A percentile compares a stretch with the other conserved stretches of the same genome.
Evolutionary conservation across 1,140 invertebrate species (phyloP).

Genomic region (Agraylea sexmaculata): DNA sequence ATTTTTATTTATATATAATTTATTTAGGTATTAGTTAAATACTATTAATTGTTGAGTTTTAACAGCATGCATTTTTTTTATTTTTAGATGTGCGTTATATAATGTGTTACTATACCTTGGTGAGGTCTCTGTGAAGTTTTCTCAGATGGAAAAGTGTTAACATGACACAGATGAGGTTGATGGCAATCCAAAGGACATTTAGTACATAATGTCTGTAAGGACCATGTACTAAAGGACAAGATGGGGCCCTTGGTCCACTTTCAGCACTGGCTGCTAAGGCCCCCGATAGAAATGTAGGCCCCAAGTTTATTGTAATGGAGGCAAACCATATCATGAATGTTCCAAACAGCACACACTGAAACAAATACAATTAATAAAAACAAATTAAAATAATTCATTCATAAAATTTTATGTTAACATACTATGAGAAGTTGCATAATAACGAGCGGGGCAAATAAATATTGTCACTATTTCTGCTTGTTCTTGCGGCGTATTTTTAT

Average conservation of each 20-base stretch:
- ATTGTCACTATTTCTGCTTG: too few relatives aligned
- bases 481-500: too few relatives aligned
- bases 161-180: conserved; percentile 76
- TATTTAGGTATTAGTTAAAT: too few relatives aligned
- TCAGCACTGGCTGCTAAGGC: conserved; percentile 74
- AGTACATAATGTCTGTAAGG: conserved; percentile 79
- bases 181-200: conserved; percentile 80
- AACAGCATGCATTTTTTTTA: too few relatives aligned
- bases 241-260: conserved; percentile 60
- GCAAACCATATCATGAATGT: conserved; percentile 91
- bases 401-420: background rate
- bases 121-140: conserved; percentile 74
- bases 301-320: conserved; percentile 80
- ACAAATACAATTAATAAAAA: too few relatives aligned
- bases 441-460: too few relatives aligned
- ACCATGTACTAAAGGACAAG: conserved; percentile 67
- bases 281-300: conserved; percentile 78
- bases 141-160: conserved; percentile 74
- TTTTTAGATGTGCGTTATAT: too few relatives aligned
- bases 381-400: conserved; percentile 9
- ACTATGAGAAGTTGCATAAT: conserved; percentile 4
- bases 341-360: conserved; percentile 80
- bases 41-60: conserved; percentile 17
- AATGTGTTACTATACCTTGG: conserved; percentile 47
- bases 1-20: too few relatives aligned